These are phyloP conservation scores for Catagonus wagneri DNA, from an alignment of 2,113 vertebrate genomes.

Conservation along the genomic window DNA sequence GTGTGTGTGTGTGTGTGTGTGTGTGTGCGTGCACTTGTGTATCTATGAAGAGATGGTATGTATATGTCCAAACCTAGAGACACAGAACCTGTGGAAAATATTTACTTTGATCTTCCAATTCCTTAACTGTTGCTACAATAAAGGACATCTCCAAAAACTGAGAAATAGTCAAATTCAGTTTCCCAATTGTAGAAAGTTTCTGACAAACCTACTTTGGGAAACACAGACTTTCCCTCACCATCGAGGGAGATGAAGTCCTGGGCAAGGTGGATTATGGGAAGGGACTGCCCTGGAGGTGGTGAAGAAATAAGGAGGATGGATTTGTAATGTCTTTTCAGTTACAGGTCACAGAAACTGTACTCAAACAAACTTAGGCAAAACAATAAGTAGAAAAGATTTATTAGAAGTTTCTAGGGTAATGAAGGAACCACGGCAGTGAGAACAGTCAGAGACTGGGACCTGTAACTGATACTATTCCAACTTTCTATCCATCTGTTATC, in stretches of 20 bases:
- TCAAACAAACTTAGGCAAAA: not conserved
- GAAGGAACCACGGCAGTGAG: not conserved
- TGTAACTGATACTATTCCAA: no score
- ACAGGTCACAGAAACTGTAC: not conserved
- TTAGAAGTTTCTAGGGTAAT: not conserved
- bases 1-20: no score
- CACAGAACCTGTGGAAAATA: not conserved
- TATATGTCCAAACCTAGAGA: not conserved
- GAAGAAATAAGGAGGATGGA: not conserved
- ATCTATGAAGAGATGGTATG: not conserved
- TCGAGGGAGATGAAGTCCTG: not conserved
- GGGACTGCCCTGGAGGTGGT: not conserved
- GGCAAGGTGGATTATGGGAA: not conserved
- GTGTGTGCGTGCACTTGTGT: accelerated
- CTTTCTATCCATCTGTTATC: no score
- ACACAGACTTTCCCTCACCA: not conserved
- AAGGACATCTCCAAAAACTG: not conserved
- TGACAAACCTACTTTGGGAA: not conserved
- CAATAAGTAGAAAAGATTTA: not conserved
- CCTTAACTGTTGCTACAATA: not conserved
- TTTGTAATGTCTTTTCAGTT: not conserved
- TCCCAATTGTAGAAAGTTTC: not conserved
- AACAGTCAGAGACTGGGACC: not conserved
- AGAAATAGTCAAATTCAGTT: not conserved
- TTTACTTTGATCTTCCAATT: not conserved